These are phyloP conservation scores for Drosophila austrosaltans DNA, from an alignment of 2,888 invertebrate species.

Conservation along the genomic window DNA sequence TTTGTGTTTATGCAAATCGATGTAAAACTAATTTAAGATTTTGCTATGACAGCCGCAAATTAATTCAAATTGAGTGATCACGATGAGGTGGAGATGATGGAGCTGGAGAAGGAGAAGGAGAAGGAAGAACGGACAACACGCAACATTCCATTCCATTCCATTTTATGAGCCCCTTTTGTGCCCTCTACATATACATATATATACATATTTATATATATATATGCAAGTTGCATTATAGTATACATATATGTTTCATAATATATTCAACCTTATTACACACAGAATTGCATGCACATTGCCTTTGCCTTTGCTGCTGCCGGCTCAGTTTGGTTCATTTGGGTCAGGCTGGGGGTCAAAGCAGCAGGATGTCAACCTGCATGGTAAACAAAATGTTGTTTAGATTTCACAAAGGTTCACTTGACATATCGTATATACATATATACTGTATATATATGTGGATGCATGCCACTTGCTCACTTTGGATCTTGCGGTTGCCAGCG, in stretches of 20 bases:
- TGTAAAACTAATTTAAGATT: conserved; percentile 71
- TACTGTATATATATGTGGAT: no score
- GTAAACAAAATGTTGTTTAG: conserved; percentile 8
- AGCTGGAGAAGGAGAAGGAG: conserved; percentile 16
- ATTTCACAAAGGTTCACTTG: conserved; percentile 11
- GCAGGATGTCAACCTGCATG: conserved; percentile 7
- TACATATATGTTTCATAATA: conserved; percentile 68
- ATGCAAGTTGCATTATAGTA: conserved; percentile 57
- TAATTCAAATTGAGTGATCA: conserved; percentile 79
- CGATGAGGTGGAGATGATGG: conserved; percentile 60
- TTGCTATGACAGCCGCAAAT: conserved; percentile 72
- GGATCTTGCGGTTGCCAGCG: conserved; percentile 6
- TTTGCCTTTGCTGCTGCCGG: not conserved
- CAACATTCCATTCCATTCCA: conserved; percentile 17
- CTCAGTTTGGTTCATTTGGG: conserved; percentile 11
- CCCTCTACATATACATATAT: conserved; percentile 1
- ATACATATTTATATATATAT: not conserved
- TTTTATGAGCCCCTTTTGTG: conserved; percentile 16
- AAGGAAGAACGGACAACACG: not conserved
- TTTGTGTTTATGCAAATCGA: conserved; percentile 69
- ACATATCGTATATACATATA: not conserved
- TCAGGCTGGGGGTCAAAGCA: conserved; percentile 5
- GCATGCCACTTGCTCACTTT: not conserved
- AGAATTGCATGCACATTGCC: conserved; percentile 57
- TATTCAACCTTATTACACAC: conserved; percentile 65